These are phyloP conservation scores for Drosophila kurseongensis DNA, from an alignment of 1,140 invertebrate species.

Conservation along the genomic window DNA sequence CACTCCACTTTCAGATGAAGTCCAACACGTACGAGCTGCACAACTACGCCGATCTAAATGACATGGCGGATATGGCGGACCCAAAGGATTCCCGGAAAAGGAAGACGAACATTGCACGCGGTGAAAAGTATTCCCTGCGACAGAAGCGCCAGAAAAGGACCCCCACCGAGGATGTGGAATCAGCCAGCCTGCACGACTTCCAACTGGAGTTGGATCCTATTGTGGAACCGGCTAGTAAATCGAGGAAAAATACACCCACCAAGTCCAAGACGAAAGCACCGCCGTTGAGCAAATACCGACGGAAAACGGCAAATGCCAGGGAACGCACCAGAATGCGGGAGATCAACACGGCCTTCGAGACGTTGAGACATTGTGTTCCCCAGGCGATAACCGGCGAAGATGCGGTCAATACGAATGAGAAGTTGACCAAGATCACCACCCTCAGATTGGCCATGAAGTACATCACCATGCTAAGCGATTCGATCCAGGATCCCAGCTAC, in stretches of 20 bases:
- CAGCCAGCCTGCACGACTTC: constrained; percentile 9
- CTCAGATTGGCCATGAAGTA: constrained; percentile 95
- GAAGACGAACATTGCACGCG: constrained; percentile 44
- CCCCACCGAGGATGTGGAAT: constrained; percentile 20
- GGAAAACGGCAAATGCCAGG: constrained; percentile 95
- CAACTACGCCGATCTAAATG: constrained; percentile 68
- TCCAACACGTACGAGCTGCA: constrained; percentile 75
- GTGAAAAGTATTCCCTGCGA: constrained; percentile 80
- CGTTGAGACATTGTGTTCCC: constrained; percentile 91
- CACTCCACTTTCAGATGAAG: constrained; percentile 69
- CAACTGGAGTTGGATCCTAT: constrained; percentile 31
- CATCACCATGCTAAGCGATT: constrained; percentile 88
- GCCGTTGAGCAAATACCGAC: constrained; percentile 94
- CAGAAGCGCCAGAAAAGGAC: constrained; percentile 72
- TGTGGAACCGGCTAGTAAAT: constrained; percentile 12
- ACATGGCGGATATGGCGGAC: constrained; percentile 33
- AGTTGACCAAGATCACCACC: constrained; percentile 95
- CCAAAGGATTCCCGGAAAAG: constrained; percentile 62
- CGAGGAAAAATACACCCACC: constrained; percentile 36
- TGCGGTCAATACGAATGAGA: constrained; percentile 87
- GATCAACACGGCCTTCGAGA: constrained; percentile 94
- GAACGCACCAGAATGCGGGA: constrained; percentile 94
- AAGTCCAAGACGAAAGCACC: constrained; percentile 89
- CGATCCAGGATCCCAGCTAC: constrained; percentile 75
- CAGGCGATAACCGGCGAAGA: constrained; percentile 83